Evolutionary conservation across 1,140 invertebrate genomes (phyloP).

Genomic region (Papilio aristodemus): DNA sequence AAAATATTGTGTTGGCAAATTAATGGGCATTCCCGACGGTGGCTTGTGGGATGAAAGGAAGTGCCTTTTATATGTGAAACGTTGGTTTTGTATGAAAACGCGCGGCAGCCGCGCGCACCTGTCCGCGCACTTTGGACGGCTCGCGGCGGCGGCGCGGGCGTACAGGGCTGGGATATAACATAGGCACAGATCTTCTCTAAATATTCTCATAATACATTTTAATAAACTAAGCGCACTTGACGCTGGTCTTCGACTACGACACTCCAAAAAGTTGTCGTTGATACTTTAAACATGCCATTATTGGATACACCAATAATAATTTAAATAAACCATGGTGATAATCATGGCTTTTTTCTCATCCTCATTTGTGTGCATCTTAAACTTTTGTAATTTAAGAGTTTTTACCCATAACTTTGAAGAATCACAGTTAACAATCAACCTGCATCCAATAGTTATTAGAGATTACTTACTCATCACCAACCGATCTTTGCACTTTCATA

Average conservation of each 20-base stretch:
- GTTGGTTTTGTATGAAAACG: slow-evolving; percentile 79
- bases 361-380: too few relatives aligned
- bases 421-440: too few relatives aligned
- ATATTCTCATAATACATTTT: background rate
- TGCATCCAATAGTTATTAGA: too few relatives aligned
- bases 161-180: slow-evolving; percentile 40
- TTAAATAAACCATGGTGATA: too few relatives aligned
- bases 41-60: slow-evolving; percentile 79
- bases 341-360: too few relatives aligned
- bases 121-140: slow-evolving; percentile 64
- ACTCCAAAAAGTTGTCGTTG: background rate
- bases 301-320: too few relatives aligned
- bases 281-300: too few relatives aligned
- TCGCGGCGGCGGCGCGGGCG: slow-evolving; percentile 34
- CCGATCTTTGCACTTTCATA: too few relatives aligned
- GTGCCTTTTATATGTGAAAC: slow-evolving; percentile 80
- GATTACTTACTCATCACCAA: too few relatives aligned
- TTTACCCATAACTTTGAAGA: too few relatives aligned
- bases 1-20: slow-evolving; percentile 81
- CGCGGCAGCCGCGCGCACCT: slow-evolving; percentile 76
- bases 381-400: too few relatives aligned
- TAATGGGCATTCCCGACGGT: slow-evolving; percentile 79
- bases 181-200: slow-evolving; percentile 6
- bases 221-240: background rate
- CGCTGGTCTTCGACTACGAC: background rate